Conservation (phyloP, 2,113 vertebrate species). For the Mohoua ochrocephala region DNA sequence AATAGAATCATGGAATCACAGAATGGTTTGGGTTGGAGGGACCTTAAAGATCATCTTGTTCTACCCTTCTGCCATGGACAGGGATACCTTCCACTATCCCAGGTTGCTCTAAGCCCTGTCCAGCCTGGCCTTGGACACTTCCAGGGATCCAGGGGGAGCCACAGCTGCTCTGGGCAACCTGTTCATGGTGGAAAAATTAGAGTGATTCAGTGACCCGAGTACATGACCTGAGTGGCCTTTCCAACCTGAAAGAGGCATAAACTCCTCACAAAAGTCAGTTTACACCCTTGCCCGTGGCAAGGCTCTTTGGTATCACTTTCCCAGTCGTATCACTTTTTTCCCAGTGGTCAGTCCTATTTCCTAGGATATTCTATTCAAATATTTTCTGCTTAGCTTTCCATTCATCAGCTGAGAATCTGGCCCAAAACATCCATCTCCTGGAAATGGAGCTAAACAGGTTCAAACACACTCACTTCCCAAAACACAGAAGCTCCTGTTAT, state of each 20-base stretch:
- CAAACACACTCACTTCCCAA: neutral
- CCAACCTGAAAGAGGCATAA: neutral
- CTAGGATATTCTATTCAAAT: neutral
- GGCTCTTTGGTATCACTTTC: neutral
- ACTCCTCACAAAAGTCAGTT: neutral
- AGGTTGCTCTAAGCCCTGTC: neutral
- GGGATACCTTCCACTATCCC: neutral
- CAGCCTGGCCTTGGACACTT: neutral
- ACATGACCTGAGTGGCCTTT: neutral
- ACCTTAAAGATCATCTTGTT: neutral
- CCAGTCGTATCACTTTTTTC: neutral
- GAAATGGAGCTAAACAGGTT: neutral
- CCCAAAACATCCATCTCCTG: neutral
- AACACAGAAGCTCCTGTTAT: neutral
- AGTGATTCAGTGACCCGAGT: neutral
- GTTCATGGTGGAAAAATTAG: neutral
- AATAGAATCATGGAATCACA: neutral
- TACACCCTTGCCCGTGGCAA: neutral
- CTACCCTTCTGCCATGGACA: neutral
- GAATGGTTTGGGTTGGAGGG: neutral
- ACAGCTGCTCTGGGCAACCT: neutral
- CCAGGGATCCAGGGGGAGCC: neutral
- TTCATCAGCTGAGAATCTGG: neutral
- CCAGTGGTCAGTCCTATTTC: neutral
- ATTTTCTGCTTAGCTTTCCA: neutral